Evolutionary conservation across 30 jellyfish, hydroid and myxozoan species (phyloP).

Genomic region (Cassiopea xamachana): DNA sequence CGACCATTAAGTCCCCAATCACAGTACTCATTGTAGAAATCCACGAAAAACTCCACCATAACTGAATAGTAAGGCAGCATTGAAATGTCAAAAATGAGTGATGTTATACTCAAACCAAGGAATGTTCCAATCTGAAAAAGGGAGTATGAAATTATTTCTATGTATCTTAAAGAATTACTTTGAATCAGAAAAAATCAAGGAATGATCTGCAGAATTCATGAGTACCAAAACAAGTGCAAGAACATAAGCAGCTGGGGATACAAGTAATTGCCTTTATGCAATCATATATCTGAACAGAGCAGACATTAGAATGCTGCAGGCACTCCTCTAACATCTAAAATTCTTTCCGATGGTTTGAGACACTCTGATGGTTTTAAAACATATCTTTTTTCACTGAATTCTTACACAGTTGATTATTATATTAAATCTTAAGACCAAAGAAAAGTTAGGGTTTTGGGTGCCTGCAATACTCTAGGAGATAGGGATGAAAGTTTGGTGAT

Average conservation of each 20-base stretch:
- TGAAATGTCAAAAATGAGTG: not conserved
- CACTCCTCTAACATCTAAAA: too few relatives aligned
- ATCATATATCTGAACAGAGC: not conserved
- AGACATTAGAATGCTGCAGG: not conserved
- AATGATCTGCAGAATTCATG: not conserved
- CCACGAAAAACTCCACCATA: not conserved
- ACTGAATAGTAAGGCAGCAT: not conserved
- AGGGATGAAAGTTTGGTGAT: too few relatives aligned
- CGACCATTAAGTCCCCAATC: not conserved
- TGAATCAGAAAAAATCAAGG: not conserved
- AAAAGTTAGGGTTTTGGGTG: too few relatives aligned
- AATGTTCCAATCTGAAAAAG: slow-evolving; percentile 10
- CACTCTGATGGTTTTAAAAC: too few relatives aligned
- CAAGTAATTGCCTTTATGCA: not conserved
- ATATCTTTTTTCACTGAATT: too few relatives aligned
- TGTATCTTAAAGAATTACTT: not conserved
- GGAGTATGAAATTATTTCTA: not conserved
- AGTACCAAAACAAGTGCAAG: not conserved
- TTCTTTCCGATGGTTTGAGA: too few relatives aligned
- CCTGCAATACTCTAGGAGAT: too few relatives aligned
- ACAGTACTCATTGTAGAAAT: not conserved
- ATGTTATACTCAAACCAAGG: slow-evolving; percentile 7
- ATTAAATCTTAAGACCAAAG: too few relatives aligned
- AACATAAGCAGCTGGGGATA: not conserved
- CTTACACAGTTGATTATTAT: too few relatives aligned